A percentile compares a stretch with the other conserved stretches of the same genome.
These are phyloP conservation scores for Progne subis DNA, from an alignment of 2,113 vertebrate genomes.

Conservation along the genomic window DNA sequence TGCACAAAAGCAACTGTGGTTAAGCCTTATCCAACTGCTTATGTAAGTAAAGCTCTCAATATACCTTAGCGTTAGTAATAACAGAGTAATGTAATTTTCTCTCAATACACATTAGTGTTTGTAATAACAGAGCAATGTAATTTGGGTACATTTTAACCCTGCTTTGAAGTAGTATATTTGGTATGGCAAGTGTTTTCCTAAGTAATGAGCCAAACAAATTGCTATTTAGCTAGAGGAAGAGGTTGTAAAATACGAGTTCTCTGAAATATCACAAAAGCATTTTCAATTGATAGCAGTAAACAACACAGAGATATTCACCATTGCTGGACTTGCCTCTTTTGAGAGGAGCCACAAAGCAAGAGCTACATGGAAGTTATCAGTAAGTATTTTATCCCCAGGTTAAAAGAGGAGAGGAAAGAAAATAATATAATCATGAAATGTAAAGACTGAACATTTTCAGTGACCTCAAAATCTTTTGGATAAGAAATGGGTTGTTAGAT, in stretches of 20 bases:
- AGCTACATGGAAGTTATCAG: background rate
- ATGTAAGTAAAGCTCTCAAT: background rate
- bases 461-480: background rate
- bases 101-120: background rate
- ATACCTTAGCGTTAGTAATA: background rate
- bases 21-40: conserved; percentile 9
- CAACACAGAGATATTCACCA: background rate
- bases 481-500: background rate
- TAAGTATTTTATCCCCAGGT: background rate
- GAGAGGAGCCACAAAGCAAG: background rate
- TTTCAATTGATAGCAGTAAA: background rate
- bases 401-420: background rate
- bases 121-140: background rate
- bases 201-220: conserved; percentile 27
- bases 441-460: background rate
- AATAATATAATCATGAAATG: background rate
- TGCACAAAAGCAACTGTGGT: background rate
- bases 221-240: background rate
- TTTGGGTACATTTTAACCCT: background rate
- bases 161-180: conserved; percentile 7
- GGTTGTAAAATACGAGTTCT: background rate
- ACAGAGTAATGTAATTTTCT: background rate
- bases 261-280: background rate
- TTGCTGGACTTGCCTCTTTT: accelerated
- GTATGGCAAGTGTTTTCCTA: background rate